A percentile compares a stretch with the other conserved stretches of the same genome.
Conservation (phyloP, 2,113 vertebrate genomes). For the Caranx ignobilis region DNA sequence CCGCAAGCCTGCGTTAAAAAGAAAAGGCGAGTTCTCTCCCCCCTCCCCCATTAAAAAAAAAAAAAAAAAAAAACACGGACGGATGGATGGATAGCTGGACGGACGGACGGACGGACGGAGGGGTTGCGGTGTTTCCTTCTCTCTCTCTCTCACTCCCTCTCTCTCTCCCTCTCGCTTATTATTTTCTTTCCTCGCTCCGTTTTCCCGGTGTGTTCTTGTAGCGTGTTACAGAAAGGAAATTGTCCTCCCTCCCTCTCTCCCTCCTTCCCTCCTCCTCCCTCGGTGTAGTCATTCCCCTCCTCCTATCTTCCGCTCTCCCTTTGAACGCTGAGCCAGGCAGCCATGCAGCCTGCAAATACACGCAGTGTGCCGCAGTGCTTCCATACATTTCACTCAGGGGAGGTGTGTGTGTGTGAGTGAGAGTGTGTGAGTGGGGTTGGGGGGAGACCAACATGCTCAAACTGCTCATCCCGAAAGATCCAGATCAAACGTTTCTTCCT, state of each 20-base stretch:
- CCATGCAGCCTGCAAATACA: constrained; percentile 76
- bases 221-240: constrained; percentile 84
- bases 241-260: constrained; percentile 69
- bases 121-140: constrained; percentile 75
- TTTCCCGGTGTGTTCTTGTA: constrained; percentile 82
- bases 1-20: constrained; percentile 64
- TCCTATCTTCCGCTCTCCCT: constrained; percentile 81
- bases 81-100: constrained; percentile 25
- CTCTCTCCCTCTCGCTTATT: constrained; percentile 63
- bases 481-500: background rate
- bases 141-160: constrained; percentile 45
- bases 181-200: constrained; percentile 71
- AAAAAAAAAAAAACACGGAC: constrained; percentile 16
- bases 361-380: constrained; percentile 84
- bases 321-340: constrained; percentile 75
- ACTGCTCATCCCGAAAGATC: background rate
- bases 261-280: constrained; percentile 67
- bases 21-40: constrained; percentile 17
- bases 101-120: constrained; percentile 60
- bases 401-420: constrained; percentile 33
- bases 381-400: constrained; percentile 71
- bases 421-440: background rate
- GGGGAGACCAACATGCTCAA: constrained; percentile 8
- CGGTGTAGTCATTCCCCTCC: constrained; percentile 79
- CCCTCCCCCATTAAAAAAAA: background rate